Conservation (phyloP, 2,888 invertebrate species). For the Sphaerophoria taeniata region DNA sequence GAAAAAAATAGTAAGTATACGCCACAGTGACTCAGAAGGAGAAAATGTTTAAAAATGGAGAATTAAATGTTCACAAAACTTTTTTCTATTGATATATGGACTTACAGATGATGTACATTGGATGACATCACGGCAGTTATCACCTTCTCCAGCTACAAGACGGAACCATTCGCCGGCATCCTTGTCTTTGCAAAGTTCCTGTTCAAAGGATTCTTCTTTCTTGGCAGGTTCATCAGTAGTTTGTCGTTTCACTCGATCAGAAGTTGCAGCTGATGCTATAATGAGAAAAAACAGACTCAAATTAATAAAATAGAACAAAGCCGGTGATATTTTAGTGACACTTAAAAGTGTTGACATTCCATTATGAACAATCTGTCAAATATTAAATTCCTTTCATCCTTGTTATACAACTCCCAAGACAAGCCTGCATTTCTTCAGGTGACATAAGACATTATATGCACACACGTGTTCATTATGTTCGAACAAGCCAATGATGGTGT, state of each 20-base stretch:
- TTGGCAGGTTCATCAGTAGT: constrained; percentile 89
- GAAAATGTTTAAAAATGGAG: too few species aligned
- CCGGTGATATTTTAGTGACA: too few species aligned
- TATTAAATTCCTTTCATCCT: background rate
- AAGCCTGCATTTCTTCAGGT: background rate
- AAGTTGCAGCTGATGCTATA: constrained; percentile 81
- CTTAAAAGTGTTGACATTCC: too few species aligned
- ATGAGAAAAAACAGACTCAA: background rate
- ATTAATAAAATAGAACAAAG: background rate
- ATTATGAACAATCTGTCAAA: too few species aligned
- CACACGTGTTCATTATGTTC: background rate
- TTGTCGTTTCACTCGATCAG: constrained; percentile 87
- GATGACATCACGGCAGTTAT: constrained; percentile 97
- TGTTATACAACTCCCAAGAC: background rate
- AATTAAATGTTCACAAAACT: too few species aligned
- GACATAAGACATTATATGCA: background rate
- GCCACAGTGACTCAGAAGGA: too few species aligned
- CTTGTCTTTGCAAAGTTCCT: constrained; percentile 96
- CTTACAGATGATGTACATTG: constrained; percentile 96
- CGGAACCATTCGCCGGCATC: constrained; percentile 98
- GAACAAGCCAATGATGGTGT: background rate
- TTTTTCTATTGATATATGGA: constrained; percentile 75
- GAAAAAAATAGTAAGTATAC: too few species aligned
- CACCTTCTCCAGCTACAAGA: constrained; percentile 93
- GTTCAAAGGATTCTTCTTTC: constrained; percentile 94